A percentile compares a stretch with the other conserved stretches of the same genome.
Evolutionary conservation across 2,113 vertebrate species (phyloP).

Genomic region (Carassius carassius): DNA sequence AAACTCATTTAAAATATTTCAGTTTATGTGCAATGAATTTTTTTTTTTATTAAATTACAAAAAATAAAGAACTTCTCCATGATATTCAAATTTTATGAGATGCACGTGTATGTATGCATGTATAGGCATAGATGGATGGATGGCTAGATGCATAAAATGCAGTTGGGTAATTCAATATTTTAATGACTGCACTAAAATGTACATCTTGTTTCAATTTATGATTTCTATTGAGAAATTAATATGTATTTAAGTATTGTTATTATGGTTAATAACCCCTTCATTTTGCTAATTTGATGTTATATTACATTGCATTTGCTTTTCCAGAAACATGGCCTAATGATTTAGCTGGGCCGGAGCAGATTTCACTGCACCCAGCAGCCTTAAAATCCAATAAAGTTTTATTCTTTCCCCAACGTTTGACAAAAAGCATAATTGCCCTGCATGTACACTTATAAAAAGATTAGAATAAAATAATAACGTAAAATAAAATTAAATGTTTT

Average conservation of each 20-base stretch:
- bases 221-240: not conserved
- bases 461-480: not conserved
- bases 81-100: too few species aligned
- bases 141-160: not conserved
- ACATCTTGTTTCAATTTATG: not conserved
- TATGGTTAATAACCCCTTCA: not conserved
- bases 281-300: not conserved
- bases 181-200: not conserved
- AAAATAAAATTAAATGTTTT: not conserved
- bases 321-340: slow-evolving; percentile 1
- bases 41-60: too few species aligned
- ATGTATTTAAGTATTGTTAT: not conserved
- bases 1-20: too few species aligned
- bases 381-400: not conserved
- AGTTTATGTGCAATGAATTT: too few species aligned
- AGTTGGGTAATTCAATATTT: not conserved
- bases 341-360: slow-evolving; percentile 9
- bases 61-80: too few species aligned
- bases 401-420: not conserved
- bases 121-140: too few species aligned
- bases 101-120: too few species aligned
- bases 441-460: not conserved
- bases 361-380: not conserved
- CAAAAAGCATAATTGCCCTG: not conserved
- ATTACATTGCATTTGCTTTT: not conserved